These are phyloP conservation scores for Drosophila triauraria DNA, from an alignment of 1,140 invertebrate genomes.

Conservation along the genomic window DNA sequence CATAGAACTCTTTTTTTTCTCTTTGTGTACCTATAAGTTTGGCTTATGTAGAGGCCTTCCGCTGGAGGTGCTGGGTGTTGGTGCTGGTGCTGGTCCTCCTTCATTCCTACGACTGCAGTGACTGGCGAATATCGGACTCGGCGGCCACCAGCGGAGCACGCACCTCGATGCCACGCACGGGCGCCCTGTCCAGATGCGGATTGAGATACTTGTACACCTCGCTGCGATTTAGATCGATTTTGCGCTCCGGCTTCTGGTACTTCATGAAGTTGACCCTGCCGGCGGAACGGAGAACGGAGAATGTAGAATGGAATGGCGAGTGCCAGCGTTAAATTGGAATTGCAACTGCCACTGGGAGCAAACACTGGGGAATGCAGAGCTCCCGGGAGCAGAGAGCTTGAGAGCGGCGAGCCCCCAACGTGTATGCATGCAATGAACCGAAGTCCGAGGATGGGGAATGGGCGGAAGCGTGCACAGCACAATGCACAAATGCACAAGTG, in stretches of 20 bases:
- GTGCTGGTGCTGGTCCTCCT: background rate
- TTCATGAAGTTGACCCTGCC: constrained; percentile 92
- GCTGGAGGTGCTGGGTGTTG: constrained; percentile 2
- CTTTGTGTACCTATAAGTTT: constrained; percentile 17
- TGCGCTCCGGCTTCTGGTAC: constrained; percentile 90
- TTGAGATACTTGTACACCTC: constrained; percentile 90
- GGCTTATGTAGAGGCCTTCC: constrained; percentile 8
- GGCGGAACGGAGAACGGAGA: constrained; percentile 5
- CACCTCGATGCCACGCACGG: constrained; percentile 88
- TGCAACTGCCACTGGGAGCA: constrained; percentile 18
- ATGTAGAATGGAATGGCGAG: constrained; percentile 10
- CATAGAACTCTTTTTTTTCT: background rate
- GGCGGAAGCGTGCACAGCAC: constrained; percentile 43
- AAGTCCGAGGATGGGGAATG: background rate
- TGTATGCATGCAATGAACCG: constrained; percentile 37
- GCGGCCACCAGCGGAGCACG: constrained; percentile 88
- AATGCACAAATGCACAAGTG: constrained; percentile 20
- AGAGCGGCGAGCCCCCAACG: background rate
- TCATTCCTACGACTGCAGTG: constrained; percentile 61
- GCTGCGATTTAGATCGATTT: constrained; percentile 90
- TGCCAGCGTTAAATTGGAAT: constrained; percentile 41
- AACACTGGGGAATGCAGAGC: constrained; percentile 28
- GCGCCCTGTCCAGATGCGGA: constrained; percentile 89
- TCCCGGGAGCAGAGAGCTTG: constrained; percentile 4
- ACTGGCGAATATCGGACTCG: constrained; percentile 87